A percentile compares a stretch with the other conserved stretches of the same genome.
These are phyloP conservation scores for Pseudolaguvia tuberculata DNA, from an alignment of 2,113 vertebrate genomes.

Conservation along the genomic window DNA sequence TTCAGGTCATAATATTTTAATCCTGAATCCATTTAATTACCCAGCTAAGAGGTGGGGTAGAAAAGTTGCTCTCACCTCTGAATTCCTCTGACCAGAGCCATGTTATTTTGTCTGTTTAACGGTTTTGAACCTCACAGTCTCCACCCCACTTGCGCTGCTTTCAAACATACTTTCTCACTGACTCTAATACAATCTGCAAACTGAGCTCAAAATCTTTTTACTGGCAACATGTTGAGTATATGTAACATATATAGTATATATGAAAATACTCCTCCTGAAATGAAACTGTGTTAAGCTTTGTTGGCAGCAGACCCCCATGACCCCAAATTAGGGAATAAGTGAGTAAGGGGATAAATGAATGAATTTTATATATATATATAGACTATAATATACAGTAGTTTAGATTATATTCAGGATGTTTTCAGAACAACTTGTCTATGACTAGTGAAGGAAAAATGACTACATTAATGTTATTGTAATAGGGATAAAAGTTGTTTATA, in stretches of 20 bases:
- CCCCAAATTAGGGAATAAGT: too few species aligned
- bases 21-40: constrained; percentile 34
- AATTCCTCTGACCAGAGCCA: constrained; percentile 37
- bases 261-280: not conserved
- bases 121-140: constrained; percentile 67
- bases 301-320: too few species aligned
- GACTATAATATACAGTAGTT: too few species aligned
- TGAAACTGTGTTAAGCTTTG: not conserved
- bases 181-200: constrained; percentile 25
- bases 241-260: too few species aligned
- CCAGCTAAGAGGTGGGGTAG: constrained; percentile 18
- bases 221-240: not conserved
- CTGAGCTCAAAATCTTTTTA: not conserved
- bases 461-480: not conserved
- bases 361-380: too few species aligned
- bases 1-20: constrained; percentile 11
- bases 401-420: too few species aligned
- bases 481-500: not conserved
- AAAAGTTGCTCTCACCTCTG: constrained; percentile 45
- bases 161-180: not conserved
- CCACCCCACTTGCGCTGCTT: constrained; percentile 62
- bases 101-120: constrained; percentile 65
- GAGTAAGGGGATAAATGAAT: too few species aligned
- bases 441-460: too few species aligned
- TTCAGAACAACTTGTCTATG: too few species aligned